A percentile compares a stretch with the other conserved stretches of the same genome.
phyloP scores from a whole-genome alignment of 2,113 vertebrate species.

The Emydura subglobosa region DNA sequence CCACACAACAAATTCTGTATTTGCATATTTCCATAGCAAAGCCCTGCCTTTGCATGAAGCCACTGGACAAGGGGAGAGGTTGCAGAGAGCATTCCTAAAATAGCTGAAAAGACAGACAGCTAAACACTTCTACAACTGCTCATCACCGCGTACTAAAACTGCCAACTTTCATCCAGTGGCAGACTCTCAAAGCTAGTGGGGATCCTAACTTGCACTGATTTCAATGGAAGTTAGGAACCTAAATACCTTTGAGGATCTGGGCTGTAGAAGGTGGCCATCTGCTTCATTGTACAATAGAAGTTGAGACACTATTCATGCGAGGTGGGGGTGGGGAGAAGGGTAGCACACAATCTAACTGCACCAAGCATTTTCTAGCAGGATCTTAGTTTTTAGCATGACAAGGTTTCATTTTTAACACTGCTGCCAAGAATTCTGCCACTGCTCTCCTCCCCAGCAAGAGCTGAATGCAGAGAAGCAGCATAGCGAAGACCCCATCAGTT shows the following conservation, averaged over 20 bases:
- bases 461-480: neutral
- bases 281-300: neutral
- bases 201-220: neutral
- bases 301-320: neutral
- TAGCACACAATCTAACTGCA: neutral
- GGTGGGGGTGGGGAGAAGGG: neutral
- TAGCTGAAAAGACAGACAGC: neutral
- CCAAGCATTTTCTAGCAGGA: neutral
- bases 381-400: neutral
- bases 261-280: neutral
- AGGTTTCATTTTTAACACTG: neutral
- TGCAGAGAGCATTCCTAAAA: fast-evolving
- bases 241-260: neutral
- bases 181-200: neutral
- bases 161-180: fast-evolving
- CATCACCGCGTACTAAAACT: too few species aligned
- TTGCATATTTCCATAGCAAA: constrained; percentile 37
- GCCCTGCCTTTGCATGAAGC: constrained; percentile 3
- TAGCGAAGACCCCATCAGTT: neutral
- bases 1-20: neutral
- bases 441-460: neutral
- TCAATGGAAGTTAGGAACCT: neutral
- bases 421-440: neutral
- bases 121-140: neutral
- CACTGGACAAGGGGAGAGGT: fast-evolving